A percentile compares a stretch with the other conserved stretches of the same genome.
These are phyloP conservation scores for Gonocerus acuteangulatus DNA, from an alignment of 2,888 invertebrate species.

Conservation along the genomic window DNA sequence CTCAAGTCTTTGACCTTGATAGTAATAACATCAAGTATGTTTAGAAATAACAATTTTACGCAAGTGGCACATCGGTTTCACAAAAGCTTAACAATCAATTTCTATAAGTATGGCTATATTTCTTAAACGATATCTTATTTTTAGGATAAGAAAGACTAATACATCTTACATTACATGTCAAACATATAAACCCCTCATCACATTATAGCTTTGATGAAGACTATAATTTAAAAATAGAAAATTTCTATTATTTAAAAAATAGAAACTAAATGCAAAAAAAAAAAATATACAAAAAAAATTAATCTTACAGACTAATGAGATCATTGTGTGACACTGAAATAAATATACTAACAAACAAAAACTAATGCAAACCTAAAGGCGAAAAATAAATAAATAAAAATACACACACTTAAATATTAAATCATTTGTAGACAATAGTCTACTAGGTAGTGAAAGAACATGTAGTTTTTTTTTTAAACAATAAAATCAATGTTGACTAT, in stretches of 20 bases:
- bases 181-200: slow-evolving; percentile 24
- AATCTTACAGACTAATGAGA: slow-evolving; percentile 33
- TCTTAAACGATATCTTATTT: too few species aligned
- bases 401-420: slow-evolving; percentile 2
- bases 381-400: slow-evolving; percentile 12
- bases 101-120: too few species aligned
- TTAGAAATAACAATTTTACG: neutral
- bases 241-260: too few species aligned
- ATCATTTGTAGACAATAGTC: neutral
- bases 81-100: slow-evolving; percentile 7
- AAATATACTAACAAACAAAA: slow-evolving; percentile 1
- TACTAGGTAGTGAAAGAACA: slow-evolving; percentile 16
- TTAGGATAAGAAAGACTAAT: too few species aligned
- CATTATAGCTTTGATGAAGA: slow-evolving; percentile 35
- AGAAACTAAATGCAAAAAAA: neutral
- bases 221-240: neutral
- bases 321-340: slow-evolving; percentile 34
- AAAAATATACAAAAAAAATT: neutral
- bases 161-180: neutral
- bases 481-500: neutral
- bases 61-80: neutral
- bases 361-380: neutral
- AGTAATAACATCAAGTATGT: neutral
- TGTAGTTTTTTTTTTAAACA: neutral
- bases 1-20: neutral